Evolutionary conservation across 2,888 invertebrate genomes (phyloP), one percentile per base, ranked within the genome.

Genomic region (Zaprionus lineosus): DNA sequence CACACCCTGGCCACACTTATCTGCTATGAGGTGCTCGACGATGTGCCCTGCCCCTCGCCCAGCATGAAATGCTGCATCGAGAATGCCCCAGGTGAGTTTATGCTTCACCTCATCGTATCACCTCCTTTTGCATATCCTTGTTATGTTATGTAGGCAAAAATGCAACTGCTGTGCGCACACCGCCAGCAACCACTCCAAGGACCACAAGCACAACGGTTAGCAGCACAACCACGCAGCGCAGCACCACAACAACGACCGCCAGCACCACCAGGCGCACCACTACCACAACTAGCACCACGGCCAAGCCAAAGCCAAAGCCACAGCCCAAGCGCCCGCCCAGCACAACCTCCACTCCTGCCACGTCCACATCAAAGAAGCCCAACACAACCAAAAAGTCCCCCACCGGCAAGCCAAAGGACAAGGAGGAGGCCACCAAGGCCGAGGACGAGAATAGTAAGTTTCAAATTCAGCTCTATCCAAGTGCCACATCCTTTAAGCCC

Each of bases 11-110:
- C 97, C 1, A 94, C 97, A 0, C 91, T 97, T 60, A 95, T 97
- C 83, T 97, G 97, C 88, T 94, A 94, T 88, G 94, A 96, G 75
- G 96, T 97, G 11, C 91, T 95, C 43, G 95, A 96, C 57, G 94
- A 96, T 85, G 94, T 95, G 12, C 93, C 93, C 58, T 96, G 96
- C 83, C 95, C 96, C 15, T 93, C 94, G 51, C 90, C 94, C 1
- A 94, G 93, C 72, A 96, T 96, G 95, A 93, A 95, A 87, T 96
- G 96, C 90, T 96, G 96, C 85, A 93, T 95, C 12, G 95, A 96
- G 84, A 93, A 93, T 55, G 93, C 94, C 1, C 91, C 93, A n/a
- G 91, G 92, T 89, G 86, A 72, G 14, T 5, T 28, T 28, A n/a
- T 0, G 1, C 9, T n/a, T n/a, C 4, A 1, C 0, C 0, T 5